phyloP scores from a whole-genome alignment of 2,888 invertebrate genomes.

The Molorchus minor region DNA sequence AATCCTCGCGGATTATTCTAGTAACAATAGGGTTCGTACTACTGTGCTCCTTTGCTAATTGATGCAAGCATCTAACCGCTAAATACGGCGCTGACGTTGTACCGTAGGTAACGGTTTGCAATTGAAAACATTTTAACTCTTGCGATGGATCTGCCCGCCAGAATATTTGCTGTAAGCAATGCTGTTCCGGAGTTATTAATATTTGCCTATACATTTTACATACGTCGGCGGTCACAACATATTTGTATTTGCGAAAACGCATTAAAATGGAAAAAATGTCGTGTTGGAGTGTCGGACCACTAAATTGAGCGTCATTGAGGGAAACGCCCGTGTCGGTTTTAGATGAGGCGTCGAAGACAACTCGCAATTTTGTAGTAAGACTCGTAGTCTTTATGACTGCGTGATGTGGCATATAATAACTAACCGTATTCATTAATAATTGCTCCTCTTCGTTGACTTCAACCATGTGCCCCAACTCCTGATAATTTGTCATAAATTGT shows the following conservation, averaged over 20 bases:
- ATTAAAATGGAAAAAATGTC: constrained; percentile 36
- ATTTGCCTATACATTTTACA: constrained; percentile 41
- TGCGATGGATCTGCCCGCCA: constrained; percentile 25
- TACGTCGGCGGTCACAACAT: constrained; percentile 35
- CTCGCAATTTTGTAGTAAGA: constrained; percentile 31
- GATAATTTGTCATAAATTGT: constrained; percentile 1
- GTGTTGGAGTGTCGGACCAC: constrained; percentile 31
- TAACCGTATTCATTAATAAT: neutral
- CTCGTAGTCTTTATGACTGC: constrained; percentile 15
- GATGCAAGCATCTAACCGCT: constrained; percentile 24
- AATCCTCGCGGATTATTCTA: constrained; percentile 12
- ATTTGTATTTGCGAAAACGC: constrained; percentile 30
- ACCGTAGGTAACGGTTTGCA: constrained; percentile 41
- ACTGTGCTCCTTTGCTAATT: constrained; percentile 18
- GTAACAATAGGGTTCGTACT: neutral
- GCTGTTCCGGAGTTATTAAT: constrained; percentile 25
- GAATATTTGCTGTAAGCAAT: constrained; percentile 19
- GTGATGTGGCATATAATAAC: constrained; percentile 28
- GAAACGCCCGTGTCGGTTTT: constrained; percentile 29
- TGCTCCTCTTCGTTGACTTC: neutral
- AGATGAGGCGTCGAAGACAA: constrained; percentile 41
- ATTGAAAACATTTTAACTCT: constrained; percentile 26
- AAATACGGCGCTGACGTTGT: constrained; percentile 28
- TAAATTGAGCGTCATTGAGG: constrained; percentile 31
- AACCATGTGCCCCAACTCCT: constrained; percentile 2